phyloP scores from a whole-genome alignment of 2,888 invertebrate species.

The Ectemnius cavifrons region DNA sequence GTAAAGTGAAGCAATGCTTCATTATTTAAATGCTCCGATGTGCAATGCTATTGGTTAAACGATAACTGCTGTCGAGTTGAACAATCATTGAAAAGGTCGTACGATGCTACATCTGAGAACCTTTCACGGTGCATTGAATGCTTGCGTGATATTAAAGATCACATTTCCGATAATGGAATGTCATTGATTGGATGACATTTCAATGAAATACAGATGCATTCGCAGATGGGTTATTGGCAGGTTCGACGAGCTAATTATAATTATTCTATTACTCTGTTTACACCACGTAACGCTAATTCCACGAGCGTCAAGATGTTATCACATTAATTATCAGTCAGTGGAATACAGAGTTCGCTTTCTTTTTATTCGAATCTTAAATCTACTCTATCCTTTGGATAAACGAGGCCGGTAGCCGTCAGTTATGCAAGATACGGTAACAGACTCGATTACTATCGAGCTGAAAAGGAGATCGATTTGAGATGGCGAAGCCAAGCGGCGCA shows the following conservation, averaged over 20 bases:
- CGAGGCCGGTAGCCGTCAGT: background rate
- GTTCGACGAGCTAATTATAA: background rate
- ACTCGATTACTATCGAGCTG: background rate
- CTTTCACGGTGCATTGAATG: background rate
- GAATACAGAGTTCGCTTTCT: background rate
- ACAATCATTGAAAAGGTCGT: background rate
- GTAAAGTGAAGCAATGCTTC: no score
- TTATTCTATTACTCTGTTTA: slow-evolving; percentile 4
- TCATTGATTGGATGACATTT: no score
- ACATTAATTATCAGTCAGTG: background rate
- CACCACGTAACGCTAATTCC: background rate
- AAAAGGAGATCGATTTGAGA: background rate
- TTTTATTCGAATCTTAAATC: background rate
- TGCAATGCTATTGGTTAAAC: no score
- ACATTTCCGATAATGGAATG: no score
- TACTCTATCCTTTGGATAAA: background rate
- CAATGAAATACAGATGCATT: no score
- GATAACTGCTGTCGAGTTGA: background rate
- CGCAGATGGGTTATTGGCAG: no score
- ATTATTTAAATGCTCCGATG: no score
- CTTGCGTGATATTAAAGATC: no score
- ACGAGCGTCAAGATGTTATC: background rate
- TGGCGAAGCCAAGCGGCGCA: no score
- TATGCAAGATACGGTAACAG: background rate
- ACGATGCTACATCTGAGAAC: background rate